phyloP scores from a whole-genome alignment of 1,140 invertebrate genomes.

The Amyelois transitella region DNA sequence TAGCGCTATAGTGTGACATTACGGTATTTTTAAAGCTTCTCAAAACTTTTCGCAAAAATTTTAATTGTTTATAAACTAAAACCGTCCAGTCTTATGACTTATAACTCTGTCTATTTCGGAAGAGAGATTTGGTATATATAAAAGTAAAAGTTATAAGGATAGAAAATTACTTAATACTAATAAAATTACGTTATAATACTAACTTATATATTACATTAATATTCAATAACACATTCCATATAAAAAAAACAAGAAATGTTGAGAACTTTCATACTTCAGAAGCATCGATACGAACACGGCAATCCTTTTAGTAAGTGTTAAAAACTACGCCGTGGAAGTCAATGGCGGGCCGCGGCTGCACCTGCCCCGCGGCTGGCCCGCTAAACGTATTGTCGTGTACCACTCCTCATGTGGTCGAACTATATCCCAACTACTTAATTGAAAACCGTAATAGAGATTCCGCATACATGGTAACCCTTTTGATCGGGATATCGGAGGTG shows the following conservation, averaged over 20 bases:
- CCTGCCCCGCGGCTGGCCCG: conserved; percentile 21
- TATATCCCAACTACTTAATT: conserved; percentile 65
- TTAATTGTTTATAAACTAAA: too few relatives aligned
- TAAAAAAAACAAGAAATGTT: conserved; percentile 7
- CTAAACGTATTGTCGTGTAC: conserved; percentile 68
- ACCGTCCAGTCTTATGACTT: too few relatives aligned
- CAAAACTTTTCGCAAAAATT: too few relatives aligned
- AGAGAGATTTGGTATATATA: too few relatives aligned
- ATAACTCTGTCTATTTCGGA: too few relatives aligned
- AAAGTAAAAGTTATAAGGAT: too few relatives aligned
- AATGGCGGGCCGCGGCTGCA: conserved; percentile 30
- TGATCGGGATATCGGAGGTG: conserved; percentile 35
- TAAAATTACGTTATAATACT: too few relatives aligned
- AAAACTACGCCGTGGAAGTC: conserved; percentile 49
- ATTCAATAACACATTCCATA: neutral
- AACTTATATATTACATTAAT: neutral
- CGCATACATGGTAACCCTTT: conserved; percentile 61
- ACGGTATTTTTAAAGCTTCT: too few relatives aligned
- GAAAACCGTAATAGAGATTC: conserved; percentile 58
- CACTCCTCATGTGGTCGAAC: conserved; percentile 38
- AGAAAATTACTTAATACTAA: too few relatives aligned
- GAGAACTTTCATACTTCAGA: conserved; percentile 26
- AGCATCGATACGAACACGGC: conserved; percentile 57
- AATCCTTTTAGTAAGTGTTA: conserved; percentile 61
- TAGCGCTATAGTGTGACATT: too few relatives aligned